These are phyloP conservation scores for Falcaria lacertinaria DNA, from an alignment of 2,888 invertebrate species.

Conservation along the genomic window DNA sequence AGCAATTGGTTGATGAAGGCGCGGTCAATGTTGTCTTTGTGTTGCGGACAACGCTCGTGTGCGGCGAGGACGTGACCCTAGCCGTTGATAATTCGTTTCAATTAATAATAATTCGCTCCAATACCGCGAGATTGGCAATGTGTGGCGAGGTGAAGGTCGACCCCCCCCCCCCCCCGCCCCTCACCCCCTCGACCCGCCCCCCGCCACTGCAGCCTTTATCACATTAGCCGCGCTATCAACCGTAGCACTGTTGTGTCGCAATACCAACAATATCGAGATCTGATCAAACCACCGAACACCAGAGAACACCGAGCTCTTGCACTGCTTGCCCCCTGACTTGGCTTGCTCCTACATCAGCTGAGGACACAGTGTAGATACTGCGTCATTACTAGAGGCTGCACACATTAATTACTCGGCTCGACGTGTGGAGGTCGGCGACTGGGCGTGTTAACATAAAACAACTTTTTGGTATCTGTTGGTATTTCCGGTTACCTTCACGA, in stretches of 20 bases:
- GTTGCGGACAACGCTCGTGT: no score
- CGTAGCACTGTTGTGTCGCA: not conserved
- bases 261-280: not conserved
- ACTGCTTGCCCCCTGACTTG: not conserved
- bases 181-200: not conserved
- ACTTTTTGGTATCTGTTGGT: not conserved
- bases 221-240: not conserved
- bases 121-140: not conserved
- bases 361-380: no score
- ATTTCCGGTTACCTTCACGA: not conserved
- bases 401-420: not conserved
- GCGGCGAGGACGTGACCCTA: not conserved
- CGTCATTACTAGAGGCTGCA: no score
- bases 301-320: not conserved
- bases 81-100: not conserved
- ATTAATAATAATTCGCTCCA: not conserved
- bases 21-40: no score
- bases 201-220: not conserved
- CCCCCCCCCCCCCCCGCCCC: not conserved
- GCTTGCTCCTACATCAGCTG: no score
- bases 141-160: conserved; percentile 1
- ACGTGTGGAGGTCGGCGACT: not conserved
- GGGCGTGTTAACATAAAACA: not conserved
- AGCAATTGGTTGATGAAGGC: no score
- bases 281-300: not conserved